Conservation (phyloP, 1,140 invertebrate species). For the Cyclargus thomasi region DNA sequence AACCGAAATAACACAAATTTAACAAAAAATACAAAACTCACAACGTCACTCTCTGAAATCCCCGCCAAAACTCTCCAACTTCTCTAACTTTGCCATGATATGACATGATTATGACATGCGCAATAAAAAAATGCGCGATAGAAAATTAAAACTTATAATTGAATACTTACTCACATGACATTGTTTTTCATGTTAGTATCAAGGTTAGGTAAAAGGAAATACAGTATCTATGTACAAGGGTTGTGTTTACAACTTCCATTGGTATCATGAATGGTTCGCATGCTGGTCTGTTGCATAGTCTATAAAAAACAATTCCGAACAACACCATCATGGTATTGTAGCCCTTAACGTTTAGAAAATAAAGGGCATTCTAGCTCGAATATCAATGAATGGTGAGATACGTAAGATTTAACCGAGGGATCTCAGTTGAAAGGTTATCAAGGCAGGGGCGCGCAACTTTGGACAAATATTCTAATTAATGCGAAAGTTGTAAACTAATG, state of each 20-base stretch:
- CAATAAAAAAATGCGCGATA: too few relatives aligned
- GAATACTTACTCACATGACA: too few relatives aligned
- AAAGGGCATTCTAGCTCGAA: background rate
- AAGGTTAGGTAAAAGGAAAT: background rate
- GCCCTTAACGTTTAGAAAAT: background rate
- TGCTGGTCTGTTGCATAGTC: constrained; percentile 2
- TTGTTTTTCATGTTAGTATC: background rate
- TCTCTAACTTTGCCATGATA: too few relatives aligned
- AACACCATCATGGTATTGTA: background rate
- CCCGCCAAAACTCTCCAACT: too few relatives aligned
- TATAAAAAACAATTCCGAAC: background rate
- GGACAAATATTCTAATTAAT: constrained; percentile 5
- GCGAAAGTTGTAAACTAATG: constrained; percentile 1
- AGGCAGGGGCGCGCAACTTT: background rate
- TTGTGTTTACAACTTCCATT: background rate
- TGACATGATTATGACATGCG: too few relatives aligned
- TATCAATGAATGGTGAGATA: background rate
- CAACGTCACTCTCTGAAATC: too few relatives aligned
- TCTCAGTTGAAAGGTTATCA: constrained; percentile 4
- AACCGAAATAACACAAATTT: too few relatives aligned
- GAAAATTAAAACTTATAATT: too few relatives aligned
- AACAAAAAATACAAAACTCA: too few relatives aligned
- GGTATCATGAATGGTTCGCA: constrained; percentile 1
- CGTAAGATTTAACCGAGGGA: constrained; percentile 5
- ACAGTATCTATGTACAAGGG: background rate